Evolutionary conservation across 2,888 invertebrate genomes (phyloP).

Genomic region (Caradrina clavipalpis): DNA sequence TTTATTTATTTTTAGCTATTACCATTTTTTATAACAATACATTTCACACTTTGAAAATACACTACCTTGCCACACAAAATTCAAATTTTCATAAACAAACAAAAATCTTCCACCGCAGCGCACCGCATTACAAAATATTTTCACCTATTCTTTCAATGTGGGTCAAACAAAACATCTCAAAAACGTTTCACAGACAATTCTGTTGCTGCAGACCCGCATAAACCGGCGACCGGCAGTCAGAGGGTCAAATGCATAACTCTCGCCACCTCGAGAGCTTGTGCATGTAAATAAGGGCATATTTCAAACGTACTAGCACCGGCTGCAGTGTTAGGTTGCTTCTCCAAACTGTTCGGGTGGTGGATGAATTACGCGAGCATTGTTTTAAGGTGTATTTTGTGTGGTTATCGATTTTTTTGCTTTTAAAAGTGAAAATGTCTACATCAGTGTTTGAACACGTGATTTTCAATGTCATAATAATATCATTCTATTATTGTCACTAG

Average conservation of each 20-base stretch:
- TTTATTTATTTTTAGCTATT: too few relatives aligned
- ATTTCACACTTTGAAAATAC: too few relatives aligned
- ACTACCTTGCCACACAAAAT: not conserved
- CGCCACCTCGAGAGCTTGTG: slow-evolving; percentile 72
- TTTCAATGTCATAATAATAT: too few relatives aligned
- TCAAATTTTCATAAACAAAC: not conserved
- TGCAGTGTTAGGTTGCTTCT: slow-evolving; percentile 69
- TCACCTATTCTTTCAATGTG: slow-evolving; percentile 59
- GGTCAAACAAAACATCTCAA: slow-evolving; percentile 65
- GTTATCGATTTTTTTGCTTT: too few relatives aligned
- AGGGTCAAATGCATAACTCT: slow-evolving; percentile 83
- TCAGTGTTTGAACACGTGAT: too few relatives aligned
- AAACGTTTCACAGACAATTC: slow-evolving; percentile 65
- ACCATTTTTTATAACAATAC: too few relatives aligned
- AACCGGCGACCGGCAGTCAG: slow-evolving; percentile 64
- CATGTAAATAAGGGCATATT: slow-evolving; percentile 84
- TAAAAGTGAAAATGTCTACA: too few relatives aligned
- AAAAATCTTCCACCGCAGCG: not conserved
- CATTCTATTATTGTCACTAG: too few relatives aligned
- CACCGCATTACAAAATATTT: slow-evolving; percentile 45
- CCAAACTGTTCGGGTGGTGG: slow-evolving; percentile 51
- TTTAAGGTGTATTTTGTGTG: too few relatives aligned
- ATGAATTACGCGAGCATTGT: slow-evolving; percentile 47
- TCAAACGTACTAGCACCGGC: slow-evolving; percentile 70
- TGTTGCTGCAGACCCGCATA: slow-evolving; percentile 53